These are phyloP conservation scores for Sigmodon hispidus DNA, from an alignment of 2,113 vertebrate genomes.

Conservation along the genomic window DNA sequence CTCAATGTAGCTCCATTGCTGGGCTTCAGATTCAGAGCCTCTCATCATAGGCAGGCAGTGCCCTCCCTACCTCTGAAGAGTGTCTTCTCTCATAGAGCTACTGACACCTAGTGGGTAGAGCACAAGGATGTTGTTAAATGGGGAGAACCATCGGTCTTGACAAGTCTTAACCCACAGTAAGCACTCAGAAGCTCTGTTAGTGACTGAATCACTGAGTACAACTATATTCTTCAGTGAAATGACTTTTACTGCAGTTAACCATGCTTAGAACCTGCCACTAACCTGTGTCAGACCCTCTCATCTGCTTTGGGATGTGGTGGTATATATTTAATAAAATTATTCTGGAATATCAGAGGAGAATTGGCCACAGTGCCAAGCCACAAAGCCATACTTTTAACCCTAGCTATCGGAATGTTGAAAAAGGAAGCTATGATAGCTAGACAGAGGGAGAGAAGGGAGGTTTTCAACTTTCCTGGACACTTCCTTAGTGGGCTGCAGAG, in stretches of 20 bases:
- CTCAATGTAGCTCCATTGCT: background rate
- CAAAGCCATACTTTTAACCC: too few relatives aligned
- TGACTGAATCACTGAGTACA: background rate
- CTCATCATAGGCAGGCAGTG: background rate
- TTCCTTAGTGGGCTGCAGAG: too few relatives aligned
- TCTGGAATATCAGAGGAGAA: too few relatives aligned
- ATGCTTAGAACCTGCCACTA: background rate
- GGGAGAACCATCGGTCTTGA: background rate
- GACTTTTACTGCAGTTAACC: background rate
- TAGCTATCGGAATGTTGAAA: too few relatives aligned
- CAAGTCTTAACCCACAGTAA: background rate
- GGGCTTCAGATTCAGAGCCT: background rate
- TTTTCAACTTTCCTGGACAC: too few relatives aligned
- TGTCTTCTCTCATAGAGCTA: background rate
- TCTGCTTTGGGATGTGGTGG: too few relatives aligned
- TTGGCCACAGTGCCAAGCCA: too few relatives aligned
- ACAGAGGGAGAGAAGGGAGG: too few relatives aligned
- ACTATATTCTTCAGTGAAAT: background rate
- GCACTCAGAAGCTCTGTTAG: background rate
- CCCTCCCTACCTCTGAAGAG: background rate
- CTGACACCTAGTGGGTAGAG: background rate
- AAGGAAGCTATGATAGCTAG: too few relatives aligned
- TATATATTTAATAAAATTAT: too few relatives aligned
- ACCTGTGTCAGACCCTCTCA: background rate
- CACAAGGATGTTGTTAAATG: background rate